Evolutionary conservation across 2,113 vertebrate species (phyloP).

Genomic region (Corythoichthys haematopterus): DNA sequence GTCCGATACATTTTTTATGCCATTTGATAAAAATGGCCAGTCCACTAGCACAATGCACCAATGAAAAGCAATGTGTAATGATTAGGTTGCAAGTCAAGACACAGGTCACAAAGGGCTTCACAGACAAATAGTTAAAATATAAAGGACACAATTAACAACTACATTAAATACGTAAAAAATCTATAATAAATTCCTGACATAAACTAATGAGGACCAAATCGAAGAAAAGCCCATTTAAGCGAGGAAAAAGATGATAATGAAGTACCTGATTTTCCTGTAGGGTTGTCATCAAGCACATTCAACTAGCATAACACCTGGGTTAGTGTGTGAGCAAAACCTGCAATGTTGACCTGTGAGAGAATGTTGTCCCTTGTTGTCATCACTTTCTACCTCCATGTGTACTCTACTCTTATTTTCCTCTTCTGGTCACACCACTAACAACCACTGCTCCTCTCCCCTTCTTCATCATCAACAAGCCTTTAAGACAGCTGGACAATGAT

Average conservation of each 20-base stretch:
- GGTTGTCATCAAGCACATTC: constrained; percentile 29
- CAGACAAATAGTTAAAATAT: no score
- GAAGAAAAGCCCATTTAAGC: constrained; percentile 31
- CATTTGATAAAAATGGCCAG: no score
- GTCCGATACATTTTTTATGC: no score
- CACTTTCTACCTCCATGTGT: constrained; percentile 36
- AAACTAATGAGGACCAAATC: constrained; percentile 23
- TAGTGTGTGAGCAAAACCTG: constrained; percentile 21
- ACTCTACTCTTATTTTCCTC: constrained; percentile 31
- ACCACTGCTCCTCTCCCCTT: constrained; percentile 30
- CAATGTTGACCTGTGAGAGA: constrained; percentile 46
- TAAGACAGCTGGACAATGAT: constrained; percentile 54
- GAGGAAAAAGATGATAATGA: constrained; percentile 23
- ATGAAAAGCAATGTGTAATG: no score
- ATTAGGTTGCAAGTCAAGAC: no score
- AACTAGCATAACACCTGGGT: constrained; percentile 1
- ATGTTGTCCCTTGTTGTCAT: constrained; percentile 26
- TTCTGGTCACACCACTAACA: constrained; percentile 49
- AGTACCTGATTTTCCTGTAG: constrained; percentile 30
- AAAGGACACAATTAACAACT: no score
- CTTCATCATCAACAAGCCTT: constrained; percentile 53
- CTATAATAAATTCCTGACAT: no score
- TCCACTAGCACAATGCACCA: no score
- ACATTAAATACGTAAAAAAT: no score
- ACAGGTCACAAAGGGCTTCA: no score